Base-by-base conservation (phyloP, 2,888 invertebrate genomes). In the Hyppa rectilinea region DNA sequence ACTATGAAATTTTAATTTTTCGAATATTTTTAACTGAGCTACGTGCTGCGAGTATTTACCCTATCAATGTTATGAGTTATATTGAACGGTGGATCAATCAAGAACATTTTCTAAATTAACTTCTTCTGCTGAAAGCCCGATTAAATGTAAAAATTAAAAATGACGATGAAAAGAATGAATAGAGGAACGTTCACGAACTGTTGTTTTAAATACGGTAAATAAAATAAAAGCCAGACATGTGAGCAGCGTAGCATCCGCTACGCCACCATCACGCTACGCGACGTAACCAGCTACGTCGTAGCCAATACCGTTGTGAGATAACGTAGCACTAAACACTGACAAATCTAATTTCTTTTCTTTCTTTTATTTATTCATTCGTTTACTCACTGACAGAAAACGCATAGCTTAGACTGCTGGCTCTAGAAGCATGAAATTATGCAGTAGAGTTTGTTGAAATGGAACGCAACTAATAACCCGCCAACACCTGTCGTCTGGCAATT, bases 211-310 rank as follows among this genome's bases (percentile, higher is more conserved):
- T n/a, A 14, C 4, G 14, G 4, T 20, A 47, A 0, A 52, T 36
- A 26, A 9, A 26, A 36, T 1, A 7, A 36, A 53, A n/a, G 3
- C 6, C 36, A 56, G 20, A 55, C 55, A 38, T 6, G 9, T 26
- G 6, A 14, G 14, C 4, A 31, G 14, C 49, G 14, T 49, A 66
- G 40, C 47, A 20, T 4, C 7, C 6, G 17, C 36, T 64, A 49
- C 65, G n/a, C 38, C 5, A 2, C 4, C 7, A 3, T 1, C 6
- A 14, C 29, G n/a, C 9, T 31, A 20, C 9, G 49, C 67, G 38
- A 50, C 38, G 26, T 38, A 14, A 47, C 26, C 31, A 14, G 63
- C 36, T 45, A 61, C 26, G 34, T 14, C 34, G 49, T 49, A 66
- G 49, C 23, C 17, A 23, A 29, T n/a, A 17, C 23, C 31, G 12